phyloP scores from a whole-genome alignment of 2,113 vertebrate genomes.

The Pollimyrus isidori region DNA sequence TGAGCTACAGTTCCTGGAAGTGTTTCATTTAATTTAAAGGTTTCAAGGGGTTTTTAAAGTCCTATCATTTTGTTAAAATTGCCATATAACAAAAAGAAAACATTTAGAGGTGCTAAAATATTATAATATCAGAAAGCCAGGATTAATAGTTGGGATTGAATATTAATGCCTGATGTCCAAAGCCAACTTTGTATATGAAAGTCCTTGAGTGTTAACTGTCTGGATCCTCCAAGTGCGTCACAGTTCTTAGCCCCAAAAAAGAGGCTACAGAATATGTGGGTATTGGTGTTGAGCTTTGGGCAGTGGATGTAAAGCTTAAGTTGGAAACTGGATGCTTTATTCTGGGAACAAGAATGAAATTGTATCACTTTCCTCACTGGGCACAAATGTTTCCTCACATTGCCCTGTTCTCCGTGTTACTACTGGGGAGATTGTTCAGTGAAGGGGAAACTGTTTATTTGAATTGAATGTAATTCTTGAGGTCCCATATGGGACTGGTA shows the following conservation, averaged over 20 bases:
- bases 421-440: conserved; percentile 23
- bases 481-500: conserved; percentile 43
- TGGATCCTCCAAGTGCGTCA: not conserved
- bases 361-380: conserved; percentile 33
- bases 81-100: not conserved
- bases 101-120: not conserved
- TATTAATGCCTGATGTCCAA: not conserved
- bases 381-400: conserved; percentile 40
- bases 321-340: conserved; percentile 26
- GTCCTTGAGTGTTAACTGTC: not conserved
- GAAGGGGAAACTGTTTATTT: conserved; percentile 39
- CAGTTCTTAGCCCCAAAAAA: not conserved
- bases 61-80: not conserved
- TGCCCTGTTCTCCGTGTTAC: conserved; percentile 20
- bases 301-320: conserved; percentile 21
- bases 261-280: not conserved
- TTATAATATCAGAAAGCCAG: not conserved
- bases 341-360: conserved; percentile 27
- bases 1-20: not conserved
- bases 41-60: not conserved
- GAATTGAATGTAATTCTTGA: conserved; percentile 40
- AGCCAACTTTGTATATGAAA: not conserved
- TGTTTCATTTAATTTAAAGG: not conserved
- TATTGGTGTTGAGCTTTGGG: not conserved
- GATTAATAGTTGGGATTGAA: not conserved